Percentiles rank a stretch among this genome's conserved stretches.
Evolutionary conservation across 64 coral and sea anemone species (phyloP).

Genomic region (Pachyseris speciosa): DNA sequence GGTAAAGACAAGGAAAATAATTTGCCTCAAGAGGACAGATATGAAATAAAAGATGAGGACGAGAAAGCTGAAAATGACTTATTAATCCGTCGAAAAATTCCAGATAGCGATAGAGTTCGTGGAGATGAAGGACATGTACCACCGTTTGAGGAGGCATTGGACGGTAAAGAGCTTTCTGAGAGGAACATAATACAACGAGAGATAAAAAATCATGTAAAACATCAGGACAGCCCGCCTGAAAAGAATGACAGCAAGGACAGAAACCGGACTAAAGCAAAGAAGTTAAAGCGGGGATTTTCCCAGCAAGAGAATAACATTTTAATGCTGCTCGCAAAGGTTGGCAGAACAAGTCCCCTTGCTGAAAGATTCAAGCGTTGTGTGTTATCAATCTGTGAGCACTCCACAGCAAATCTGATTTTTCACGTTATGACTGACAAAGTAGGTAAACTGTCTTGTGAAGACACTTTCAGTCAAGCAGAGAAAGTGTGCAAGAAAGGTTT

Average conservation of each 20-base stretch:
- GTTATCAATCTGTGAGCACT: slow-evolving; percentile 34
- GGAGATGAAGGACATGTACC: not conserved
- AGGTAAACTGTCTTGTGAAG: slow-evolving; percentile 12
- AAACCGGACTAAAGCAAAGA: not conserved
- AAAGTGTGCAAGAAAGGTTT: slow-evolving; percentile 4
- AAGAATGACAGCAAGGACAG: not conserved
- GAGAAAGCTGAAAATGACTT: slow-evolving; percentile 15
- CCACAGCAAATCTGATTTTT: slow-evolving; percentile 4
- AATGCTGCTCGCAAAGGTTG: slow-evolving; percentile 41
- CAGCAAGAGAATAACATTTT: slow-evolving; percentile 41
- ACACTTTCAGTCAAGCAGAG: slow-evolving; percentile 26
- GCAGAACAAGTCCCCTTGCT: slow-evolving; percentile 23
- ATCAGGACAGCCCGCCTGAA: not conserved
- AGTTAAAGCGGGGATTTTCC: not conserved
- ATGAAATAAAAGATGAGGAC: not conserved
- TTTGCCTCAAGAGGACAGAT: not conserved
- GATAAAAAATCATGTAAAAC: not conserved
- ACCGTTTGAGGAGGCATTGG: not conserved
- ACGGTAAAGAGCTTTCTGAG: not conserved
- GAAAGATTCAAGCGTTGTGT: slow-evolving; percentile 37
- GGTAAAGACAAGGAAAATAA: not conserved
- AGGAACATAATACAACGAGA: not conserved
- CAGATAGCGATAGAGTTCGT: not conserved
- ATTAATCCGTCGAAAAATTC: not conserved
- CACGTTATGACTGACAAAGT: slow-evolving; percentile 34